Evolutionary conservation across 1,140 invertebrate genomes (phyloP).

Genomic region (Adoxophyes honmai): DNA sequence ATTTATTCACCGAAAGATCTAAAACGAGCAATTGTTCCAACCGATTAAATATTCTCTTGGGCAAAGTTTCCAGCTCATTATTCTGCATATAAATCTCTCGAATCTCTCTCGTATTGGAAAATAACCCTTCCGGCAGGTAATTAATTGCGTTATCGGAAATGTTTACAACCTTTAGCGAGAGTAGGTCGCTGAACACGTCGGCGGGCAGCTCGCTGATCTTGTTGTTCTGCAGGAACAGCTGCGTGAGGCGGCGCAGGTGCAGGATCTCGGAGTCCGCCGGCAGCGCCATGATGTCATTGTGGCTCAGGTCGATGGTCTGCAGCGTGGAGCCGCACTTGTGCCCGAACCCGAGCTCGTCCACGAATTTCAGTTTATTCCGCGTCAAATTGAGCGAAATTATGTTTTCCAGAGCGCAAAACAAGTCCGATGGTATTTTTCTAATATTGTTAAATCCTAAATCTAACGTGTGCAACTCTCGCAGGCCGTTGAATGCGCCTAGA

Average conservation of each 20-base stretch:
- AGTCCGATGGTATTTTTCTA: conserved; percentile 81
- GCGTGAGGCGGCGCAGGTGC: conserved; percentile 82
- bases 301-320: conserved; percentile 83
- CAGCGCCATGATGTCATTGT: conserved; percentile 83
- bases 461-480: conserved; percentile 82
- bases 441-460: conserved; percentile 87
- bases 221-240: conserved; percentile 86
- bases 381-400: conserved; percentile 87
- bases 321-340: conserved; percentile 79
- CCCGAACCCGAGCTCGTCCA: conserved; percentile 82
- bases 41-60: conserved; percentile 82
- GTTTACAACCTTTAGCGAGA: conserved; percentile 85
- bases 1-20: conserved; percentile 85
- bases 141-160: conserved; percentile 86
- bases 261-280: conserved; percentile 82
- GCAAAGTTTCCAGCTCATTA: conserved; percentile 85
- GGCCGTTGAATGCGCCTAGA: conserved; percentile 79
- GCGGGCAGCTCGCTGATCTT: conserved; percentile 82
- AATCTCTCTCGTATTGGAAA: conserved; percentile 82
- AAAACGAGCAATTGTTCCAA: conserved; percentile 83
- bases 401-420: conserved; percentile 85
- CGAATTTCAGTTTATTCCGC: conserved; percentile 83
- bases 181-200: conserved; percentile 82
- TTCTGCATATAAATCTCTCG: conserved; percentile 85
- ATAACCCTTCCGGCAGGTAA: conserved; percentile 83